phyloP scores from a whole-genome alignment of 64 coral and sea anemone species.

The Stichodactyla helianthus region DNA sequence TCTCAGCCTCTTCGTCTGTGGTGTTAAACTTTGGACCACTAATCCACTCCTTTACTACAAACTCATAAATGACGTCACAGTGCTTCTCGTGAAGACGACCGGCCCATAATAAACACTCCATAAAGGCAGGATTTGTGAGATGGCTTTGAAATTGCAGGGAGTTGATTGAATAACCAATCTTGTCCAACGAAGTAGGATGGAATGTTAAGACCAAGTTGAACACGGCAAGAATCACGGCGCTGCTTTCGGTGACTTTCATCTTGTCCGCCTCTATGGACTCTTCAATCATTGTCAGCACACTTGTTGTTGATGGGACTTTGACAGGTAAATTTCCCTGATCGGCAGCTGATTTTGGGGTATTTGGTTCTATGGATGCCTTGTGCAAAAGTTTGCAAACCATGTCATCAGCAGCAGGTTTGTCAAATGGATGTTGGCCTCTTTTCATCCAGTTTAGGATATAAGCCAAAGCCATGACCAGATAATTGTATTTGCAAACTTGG shows the following conservation, averaged over 20 bases:
- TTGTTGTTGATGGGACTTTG: neutral
- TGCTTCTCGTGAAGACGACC: constrained; percentile 52
- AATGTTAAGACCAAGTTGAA: constrained; percentile 67
- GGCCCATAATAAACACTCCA: constrained; percentile 57
- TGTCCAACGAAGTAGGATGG: constrained; percentile 26
- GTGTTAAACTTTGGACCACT: constrained; percentile 60
- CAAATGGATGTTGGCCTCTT: neutral
- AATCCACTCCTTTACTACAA: constrained; percentile 62
- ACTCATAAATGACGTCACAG: constrained; percentile 75
- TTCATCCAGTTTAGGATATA: constrained; percentile 34
- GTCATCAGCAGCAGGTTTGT: constrained; percentile 14
- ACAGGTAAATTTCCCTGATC: neutral
- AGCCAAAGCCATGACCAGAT: constrained; percentile 64
- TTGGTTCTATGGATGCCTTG: neutral
- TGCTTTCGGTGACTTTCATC: constrained; percentile 72
- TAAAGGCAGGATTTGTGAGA: constrained; percentile 47
- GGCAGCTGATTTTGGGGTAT: neutral
- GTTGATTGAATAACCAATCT: neutral
- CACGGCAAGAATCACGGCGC: constrained; percentile 71
- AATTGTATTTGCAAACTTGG: constrained; percentile 78
- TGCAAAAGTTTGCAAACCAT: constrained; percentile 53
- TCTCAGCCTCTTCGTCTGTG: constrained; percentile 50
- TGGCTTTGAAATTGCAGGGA: constrained; percentile 14
- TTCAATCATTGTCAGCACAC: constrained; percentile 42
- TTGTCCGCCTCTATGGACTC: constrained; percentile 48